Evolutionary conservation across 2,797 vertebrate species (phyloP), one percentile per base, ranked within the genome.

Genomic region (Psittacula echo): DNA sequence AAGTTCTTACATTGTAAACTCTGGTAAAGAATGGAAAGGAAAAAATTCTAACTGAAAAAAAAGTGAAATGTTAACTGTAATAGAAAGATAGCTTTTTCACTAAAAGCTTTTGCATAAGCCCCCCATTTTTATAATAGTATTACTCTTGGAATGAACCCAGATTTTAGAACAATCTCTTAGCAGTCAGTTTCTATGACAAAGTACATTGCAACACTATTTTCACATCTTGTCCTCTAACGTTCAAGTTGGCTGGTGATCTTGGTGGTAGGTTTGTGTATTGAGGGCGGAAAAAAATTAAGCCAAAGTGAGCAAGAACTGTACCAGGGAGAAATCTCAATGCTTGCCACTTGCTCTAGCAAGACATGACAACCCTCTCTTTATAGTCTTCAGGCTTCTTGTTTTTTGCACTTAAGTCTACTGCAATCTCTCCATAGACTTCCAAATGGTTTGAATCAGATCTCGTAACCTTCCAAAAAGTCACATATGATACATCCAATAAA

Each of bases 1-100:
- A 93, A 93, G 56, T 83, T 86, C 71, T 88, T 90, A 75, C 39
- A 48, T 61, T 90, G 39, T 87, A 92, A 96, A 90, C 62, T 96
- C 70, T 47, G 54, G 75, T 26, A 87, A 0, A 44, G 75, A 95
- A 92, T 51, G 76, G 76, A 76, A 96, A 96, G 94, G 65, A 42
- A 94, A 96, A 87, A 64, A 66, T 77, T 94, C 53, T 48, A 92
- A 19, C 8, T 90, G 16, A 6, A 79, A 77, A 89, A 83, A 23
- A 66, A 9, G 27, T 56, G 44, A 95, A 87, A 66, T 37, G 27
- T 50, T 93, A 91, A 82, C 22, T 75, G 26, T 77, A 89, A 77
- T 23, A 53, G 41, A 95, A 95, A 85, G 54, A 77, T 32, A 87
- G 11, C 15, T 83, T 85, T 90, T 90, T 90, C 39, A 85, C 53